phyloP scores from a whole-genome alignment of 2,888 invertebrate species.

The Phasia obesa region DNA sequence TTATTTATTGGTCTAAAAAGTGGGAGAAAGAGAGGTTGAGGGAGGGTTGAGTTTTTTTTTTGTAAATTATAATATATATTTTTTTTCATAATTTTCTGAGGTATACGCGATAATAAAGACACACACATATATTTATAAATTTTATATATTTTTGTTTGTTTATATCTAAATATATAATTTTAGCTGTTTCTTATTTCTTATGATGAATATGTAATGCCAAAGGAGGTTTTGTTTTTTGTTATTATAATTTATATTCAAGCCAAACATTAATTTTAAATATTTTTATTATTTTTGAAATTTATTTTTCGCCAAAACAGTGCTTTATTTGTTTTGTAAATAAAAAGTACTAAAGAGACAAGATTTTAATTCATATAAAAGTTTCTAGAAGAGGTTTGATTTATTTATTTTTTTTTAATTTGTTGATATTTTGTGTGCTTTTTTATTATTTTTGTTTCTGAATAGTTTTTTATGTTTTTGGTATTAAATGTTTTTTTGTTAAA shows the following conservation, averaged over 20 bases:
- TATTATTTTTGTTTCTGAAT: constrained; percentile 60
- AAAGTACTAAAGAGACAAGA: constrained; percentile 21
- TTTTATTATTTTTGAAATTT: constrained; percentile 67
- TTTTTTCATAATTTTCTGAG: constrained; percentile 78
- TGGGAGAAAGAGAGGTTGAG: constrained; percentile 24
- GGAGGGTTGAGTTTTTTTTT: constrained; percentile 58
- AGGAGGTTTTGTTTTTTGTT: constrained; percentile 66
- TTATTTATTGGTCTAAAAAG: constrained; percentile 21
- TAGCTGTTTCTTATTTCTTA: constrained; percentile 64
- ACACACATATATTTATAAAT: constrained; percentile 81
- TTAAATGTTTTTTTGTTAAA: constrained; percentile 59
- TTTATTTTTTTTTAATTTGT: constrained; percentile 67
- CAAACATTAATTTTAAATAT: constrained; percentile 72
- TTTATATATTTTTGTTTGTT: constrained; percentile 64
- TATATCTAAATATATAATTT: constrained; percentile 63
- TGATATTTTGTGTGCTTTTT: constrained; percentile 77
- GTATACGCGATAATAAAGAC: constrained; percentile 84
- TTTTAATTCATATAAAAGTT: constrained; percentile 6
- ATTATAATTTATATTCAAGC: constrained; percentile 68
- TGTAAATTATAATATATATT: constrained; percentile 75
- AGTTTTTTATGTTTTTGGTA: constrained; percentile 44
- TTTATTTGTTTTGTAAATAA: constrained; percentile 14
- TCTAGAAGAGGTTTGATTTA: constrained; percentile 26
- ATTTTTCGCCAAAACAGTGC: constrained; percentile 53
- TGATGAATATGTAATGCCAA: constrained; percentile 69